A percentile compares a stretch with the other conserved stretches of the same genome.
Conservation (phyloP, 2,797 vertebrate species). For the Limnodromus scolopaceus region DNA sequence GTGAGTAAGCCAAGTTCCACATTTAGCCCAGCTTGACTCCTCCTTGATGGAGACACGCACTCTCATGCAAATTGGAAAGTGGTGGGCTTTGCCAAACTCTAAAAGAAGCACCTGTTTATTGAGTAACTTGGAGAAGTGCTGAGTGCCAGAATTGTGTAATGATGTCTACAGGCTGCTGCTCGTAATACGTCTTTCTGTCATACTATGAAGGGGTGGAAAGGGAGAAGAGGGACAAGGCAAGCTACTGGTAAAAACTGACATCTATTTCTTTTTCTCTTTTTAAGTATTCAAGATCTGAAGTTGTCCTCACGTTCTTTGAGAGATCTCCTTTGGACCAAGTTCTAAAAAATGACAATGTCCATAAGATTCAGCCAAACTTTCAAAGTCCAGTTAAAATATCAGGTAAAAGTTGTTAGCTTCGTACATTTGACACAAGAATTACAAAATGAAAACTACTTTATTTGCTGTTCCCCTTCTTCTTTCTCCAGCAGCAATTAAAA, state of each 20-base stretch:
- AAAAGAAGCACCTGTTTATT: not conserved
- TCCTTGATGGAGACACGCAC: not conserved
- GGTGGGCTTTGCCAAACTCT: not conserved
- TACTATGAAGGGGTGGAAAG: not conserved
- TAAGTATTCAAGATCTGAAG: slow-evolving; percentile 96
- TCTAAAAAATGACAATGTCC: slow-evolving; percentile 92
- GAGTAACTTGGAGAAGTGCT: not conserved
- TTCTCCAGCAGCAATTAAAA: not conserved
- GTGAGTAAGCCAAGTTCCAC: slow-evolving; percentile 72
- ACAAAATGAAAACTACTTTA: not conserved
- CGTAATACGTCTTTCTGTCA: not conserved
- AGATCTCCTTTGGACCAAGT: slow-evolving; percentile 95
- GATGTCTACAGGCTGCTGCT: not conserved
- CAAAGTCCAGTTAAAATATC: slow-evolving; percentile 96
- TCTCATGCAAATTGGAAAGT: not conserved
- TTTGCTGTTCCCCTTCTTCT: not conserved
- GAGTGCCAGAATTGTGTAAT: not conserved
- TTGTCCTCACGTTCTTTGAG: slow-evolving; percentile 97
- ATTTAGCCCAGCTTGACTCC: not conserved
- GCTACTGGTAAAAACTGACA: not conserved
- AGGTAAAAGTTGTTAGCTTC: slow-evolving; percentile 78
- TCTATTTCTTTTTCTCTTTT: slow-evolving; percentile 8
- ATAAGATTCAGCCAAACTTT: slow-evolving; percentile 94
- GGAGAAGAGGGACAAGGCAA: not conserved
- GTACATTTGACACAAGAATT: not conserved